These are phyloP conservation scores for Steinernema scapterisci DNA, from an alignment of 2,888 invertebrate species.

Conservation along the genomic window DNA sequence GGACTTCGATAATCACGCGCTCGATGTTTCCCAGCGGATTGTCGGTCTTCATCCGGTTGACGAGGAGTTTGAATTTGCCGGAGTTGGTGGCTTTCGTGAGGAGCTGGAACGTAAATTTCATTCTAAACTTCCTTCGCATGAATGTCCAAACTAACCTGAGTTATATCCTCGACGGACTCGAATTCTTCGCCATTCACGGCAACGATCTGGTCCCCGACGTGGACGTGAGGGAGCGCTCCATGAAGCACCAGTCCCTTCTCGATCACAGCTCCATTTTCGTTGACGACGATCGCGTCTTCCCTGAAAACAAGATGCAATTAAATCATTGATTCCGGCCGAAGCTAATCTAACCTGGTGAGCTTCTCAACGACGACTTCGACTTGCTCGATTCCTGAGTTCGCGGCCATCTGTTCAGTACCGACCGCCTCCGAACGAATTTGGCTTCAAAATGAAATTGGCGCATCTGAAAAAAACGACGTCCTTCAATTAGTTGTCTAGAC, in stretches of 20 bases:
- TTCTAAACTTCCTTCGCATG: too few relatives aligned
- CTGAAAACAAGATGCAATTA: background rate
- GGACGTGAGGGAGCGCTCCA: background rate
- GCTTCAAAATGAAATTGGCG: too few relatives aligned
- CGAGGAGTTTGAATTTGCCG: background rate
- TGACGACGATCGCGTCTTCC: conserved; percentile 25
- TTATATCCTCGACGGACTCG: background rate
- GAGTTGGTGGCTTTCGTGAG: background rate
- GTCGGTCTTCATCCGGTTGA: background rate
- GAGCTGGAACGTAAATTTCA: background rate
- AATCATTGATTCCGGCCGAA: too few relatives aligned
- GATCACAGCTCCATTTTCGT: conserved; percentile 10
- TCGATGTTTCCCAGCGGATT: background rate
- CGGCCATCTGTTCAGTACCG: too few relatives aligned
- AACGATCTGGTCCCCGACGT: conserved; percentile 4
- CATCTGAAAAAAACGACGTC: too few relatives aligned
- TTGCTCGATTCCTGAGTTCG: background rate
- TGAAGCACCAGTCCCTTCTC: conserved; percentile 21
- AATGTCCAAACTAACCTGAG: background rate
- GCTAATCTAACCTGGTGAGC: conserved; percentile 11
- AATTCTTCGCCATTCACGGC: background rate
- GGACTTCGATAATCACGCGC: background rate
- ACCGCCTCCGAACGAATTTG: too few relatives aligned
- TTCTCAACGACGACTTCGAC: background rate
- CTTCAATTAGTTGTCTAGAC: too few relatives aligned